A percentile compares a stretch with the other conserved stretches of the same genome.
These are phyloP conservation scores for Oenanthe melanoleuca DNA, from an alignment of 2,113 vertebrate species.

Conservation along the genomic window DNA sequence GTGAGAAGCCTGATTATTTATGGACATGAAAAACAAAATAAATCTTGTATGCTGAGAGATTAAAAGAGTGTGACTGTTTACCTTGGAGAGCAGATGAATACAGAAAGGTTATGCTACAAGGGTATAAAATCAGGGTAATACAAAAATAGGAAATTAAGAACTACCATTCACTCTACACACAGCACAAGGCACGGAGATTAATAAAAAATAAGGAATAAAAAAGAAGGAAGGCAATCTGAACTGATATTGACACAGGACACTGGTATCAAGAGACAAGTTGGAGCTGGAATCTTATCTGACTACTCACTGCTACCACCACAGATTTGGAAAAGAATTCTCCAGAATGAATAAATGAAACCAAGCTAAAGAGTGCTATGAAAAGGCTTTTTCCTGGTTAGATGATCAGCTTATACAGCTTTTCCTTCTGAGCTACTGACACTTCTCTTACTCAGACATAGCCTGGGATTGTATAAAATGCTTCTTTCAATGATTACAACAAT, in stretches of 20 bases:
- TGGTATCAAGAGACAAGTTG: background rate
- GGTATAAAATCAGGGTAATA: background rate
- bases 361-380: background rate
- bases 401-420: background rate
- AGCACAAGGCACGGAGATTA: background rate
- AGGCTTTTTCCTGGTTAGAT: background rate
- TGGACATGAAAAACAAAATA: background rate
- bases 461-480: background rate
- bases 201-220: background rate
- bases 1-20: constrained; percentile 8
- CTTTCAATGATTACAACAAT: background rate
- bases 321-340: background rate
- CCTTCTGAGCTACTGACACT: background rate
- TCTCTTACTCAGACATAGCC: background rate
- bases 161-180: background rate
- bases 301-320: background rate
- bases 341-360: background rate
- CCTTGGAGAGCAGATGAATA: background rate
- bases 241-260: background rate
- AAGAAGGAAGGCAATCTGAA: background rate
- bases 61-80: constrained; percentile 5
- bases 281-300: background rate
- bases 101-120: background rate
- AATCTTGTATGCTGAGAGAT: background rate
- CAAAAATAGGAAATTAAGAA: constrained; percentile 7